Percentiles rank a stretch among this genome's conserved stretches.
Conservation (phyloP, 2,888 invertebrate genomes). For the Tiphia femorata region DNA sequence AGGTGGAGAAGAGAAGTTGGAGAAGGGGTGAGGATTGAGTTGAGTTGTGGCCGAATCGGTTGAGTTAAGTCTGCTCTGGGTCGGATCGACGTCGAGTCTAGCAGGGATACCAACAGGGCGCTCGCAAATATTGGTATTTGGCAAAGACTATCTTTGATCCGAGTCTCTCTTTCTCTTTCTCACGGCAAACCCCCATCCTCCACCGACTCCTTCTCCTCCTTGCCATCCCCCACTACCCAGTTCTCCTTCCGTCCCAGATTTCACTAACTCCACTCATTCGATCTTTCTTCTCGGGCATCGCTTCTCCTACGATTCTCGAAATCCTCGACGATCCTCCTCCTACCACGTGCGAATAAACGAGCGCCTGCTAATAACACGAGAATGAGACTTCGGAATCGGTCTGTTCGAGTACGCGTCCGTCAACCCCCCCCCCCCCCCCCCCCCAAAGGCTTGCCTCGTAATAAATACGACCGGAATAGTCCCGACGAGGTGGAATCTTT, state of each 20-base stretch:
- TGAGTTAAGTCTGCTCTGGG: conserved; percentile 62
- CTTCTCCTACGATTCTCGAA: no score
- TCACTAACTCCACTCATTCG: conserved; percentile 27
- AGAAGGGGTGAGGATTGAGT: conserved; percentile 41
- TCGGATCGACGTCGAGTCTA: conserved; percentile 58
- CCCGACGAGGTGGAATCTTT: no score
- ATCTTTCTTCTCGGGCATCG: neutral
- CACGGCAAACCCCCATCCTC: conserved; percentile 11
- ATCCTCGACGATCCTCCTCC: no score
- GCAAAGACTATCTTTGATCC: conserved; percentile 68
- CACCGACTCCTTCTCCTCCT: conserved; percentile 39
- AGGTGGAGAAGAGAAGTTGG: neutral
- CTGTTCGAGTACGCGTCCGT: no score
- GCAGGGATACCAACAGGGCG: conserved; percentile 67
- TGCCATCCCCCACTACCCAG: conserved; percentile 30
- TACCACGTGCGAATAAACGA: no score
- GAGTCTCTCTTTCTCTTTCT: conserved; percentile 62
- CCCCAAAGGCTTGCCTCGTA: no score
- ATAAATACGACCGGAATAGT: no score
- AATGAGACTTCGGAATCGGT: no score
- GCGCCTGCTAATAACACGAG: no score
- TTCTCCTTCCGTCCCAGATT: conserved; percentile 36
- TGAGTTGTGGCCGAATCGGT: conserved; percentile 62
- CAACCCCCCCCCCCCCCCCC: no score
- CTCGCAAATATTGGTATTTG: conserved; percentile 69